Evolutionary conservation across 2,113 vertebrate species (phyloP).

Genomic region (Trichechus manatus): DNA sequence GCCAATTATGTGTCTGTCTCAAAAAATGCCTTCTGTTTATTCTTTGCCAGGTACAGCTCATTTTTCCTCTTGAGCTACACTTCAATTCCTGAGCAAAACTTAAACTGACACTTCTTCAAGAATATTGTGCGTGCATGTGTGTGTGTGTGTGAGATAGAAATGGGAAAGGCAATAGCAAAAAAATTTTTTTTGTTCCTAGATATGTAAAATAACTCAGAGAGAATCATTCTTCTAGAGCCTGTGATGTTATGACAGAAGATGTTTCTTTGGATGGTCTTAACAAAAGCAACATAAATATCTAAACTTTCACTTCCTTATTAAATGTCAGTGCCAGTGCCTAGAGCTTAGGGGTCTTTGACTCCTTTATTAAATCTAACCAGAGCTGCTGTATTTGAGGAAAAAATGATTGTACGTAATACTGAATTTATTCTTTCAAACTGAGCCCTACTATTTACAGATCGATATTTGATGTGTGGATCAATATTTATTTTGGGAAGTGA

Average conservation of each 20-base stretch:
- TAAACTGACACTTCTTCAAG: conserved; percentile 25
- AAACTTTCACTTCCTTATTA: not conserved
- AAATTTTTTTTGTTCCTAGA: not conserved
- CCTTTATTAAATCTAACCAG: not conserved
- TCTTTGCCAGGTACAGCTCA: not conserved
- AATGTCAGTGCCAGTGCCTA: not conserved
- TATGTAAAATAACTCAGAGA: conserved; percentile 13
- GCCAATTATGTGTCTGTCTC: not conserved
- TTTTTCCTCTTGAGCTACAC: not conserved
- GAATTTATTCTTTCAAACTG: conserved; percentile 47
- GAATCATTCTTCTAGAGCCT: conserved; percentile 2
- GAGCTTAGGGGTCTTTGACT: not conserved
- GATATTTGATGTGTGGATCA: not conserved
- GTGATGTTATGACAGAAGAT: not conserved
- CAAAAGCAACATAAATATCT: conserved; percentile 7
- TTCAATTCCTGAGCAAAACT: conserved; percentile 44
- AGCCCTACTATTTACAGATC: not conserved
- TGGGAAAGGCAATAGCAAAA: not conserved
- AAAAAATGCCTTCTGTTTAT: conserved; percentile 45
- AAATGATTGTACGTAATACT: not conserved
- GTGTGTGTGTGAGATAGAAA: not conserved
- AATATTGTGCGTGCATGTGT: not conserved
- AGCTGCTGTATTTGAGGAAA: not conserved
- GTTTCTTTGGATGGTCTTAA: conserved; percentile 1
- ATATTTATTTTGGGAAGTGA: not conserved